Percentiles rank a stretch among this genome's conserved stretches.
Evolutionary conservation across 2,888 invertebrate genomes (phyloP).

Genomic region (Agonopterix alstromeriana): DNA sequence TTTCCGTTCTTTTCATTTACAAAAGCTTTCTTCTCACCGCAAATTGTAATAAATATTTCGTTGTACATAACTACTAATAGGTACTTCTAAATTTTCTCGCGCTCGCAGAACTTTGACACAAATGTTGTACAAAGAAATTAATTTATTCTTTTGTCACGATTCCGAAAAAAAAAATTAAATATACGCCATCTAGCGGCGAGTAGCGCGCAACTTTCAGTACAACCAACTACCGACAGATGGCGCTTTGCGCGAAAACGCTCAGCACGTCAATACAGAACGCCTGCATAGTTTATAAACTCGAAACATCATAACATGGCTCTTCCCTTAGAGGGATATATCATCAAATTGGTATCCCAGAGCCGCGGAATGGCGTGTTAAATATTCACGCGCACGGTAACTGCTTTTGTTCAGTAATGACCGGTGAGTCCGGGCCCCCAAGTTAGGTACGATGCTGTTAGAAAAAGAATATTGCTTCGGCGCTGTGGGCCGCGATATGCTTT

Average conservation of each 20-base stretch:
- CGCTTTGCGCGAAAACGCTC: conserved; percentile 28
- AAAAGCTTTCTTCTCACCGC: too few species aligned
- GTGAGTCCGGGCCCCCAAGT: background rate
- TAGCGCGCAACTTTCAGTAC: conserved; percentile 17
- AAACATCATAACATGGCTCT: conserved; percentile 46
- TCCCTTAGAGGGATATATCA: conserved; percentile 54
- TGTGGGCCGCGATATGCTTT: too few species aligned
- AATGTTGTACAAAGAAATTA: too few species aligned
- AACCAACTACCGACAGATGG: conserved; percentile 37
- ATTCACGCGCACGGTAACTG: conserved; percentile 62
- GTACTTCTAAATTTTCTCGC: too few species aligned
- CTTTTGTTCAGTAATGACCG: conserved; percentile 67
- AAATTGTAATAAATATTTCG: too few species aligned
- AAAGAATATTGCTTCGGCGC: background rate
- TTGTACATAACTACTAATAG: too few species aligned
- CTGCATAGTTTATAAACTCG: conserved; percentile 59
- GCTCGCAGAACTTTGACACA: too few species aligned
- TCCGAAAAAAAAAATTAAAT: background rate
- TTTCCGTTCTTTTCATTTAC: too few species aligned
- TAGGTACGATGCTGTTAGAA: background rate
- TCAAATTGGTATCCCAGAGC: conserved; percentile 54
- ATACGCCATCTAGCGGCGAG: conserved; percentile 28
- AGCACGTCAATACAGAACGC: conserved; percentile 49
- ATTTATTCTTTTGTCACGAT: too few species aligned
- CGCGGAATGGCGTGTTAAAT: conserved; percentile 62